Evolutionary conservation across 2,113 vertebrate genomes (phyloP).

Genomic region (Nycticryphes semicollaris): DNA sequence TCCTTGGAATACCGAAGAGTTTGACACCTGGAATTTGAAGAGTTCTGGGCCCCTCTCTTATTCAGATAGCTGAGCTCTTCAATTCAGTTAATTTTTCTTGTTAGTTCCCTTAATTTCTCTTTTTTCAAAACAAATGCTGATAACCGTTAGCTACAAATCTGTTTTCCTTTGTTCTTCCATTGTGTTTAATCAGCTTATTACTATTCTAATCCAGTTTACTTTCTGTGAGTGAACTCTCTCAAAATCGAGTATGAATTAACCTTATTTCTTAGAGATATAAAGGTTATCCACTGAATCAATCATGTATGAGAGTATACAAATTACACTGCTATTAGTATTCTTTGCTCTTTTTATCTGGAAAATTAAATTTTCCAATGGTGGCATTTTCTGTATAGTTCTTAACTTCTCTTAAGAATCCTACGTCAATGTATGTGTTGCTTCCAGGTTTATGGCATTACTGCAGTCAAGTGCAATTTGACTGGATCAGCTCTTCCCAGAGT

Average conservation of each 20-base stretch:
- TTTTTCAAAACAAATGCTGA: not conserved
- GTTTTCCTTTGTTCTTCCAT: not conserved
- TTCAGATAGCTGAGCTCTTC: not conserved
- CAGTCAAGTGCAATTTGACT: not conserved
- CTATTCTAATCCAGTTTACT: constrained; percentile 18
- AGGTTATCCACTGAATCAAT: not conserved
- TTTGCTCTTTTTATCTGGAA: not conserved
- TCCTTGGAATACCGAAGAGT: not conserved
- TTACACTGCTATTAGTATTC: not conserved
- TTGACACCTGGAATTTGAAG: not conserved
- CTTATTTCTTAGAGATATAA: not conserved
- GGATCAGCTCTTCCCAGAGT: not conserved
- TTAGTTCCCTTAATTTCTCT: not conserved
- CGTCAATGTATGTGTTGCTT: not conserved
- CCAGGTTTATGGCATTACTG: not conserved
- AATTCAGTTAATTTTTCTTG: not conserved
- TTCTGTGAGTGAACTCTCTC: not conserved
- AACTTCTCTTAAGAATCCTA: not conserved
- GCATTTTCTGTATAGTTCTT: not conserved
- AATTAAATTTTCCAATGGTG: not conserved
- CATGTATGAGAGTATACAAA: not conserved
- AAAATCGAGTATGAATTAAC: not conserved
- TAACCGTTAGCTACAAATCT: not conserved
- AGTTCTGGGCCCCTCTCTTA: not conserved
- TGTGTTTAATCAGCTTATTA: constrained; percentile 42